Evolutionary conservation across 2,113 vertebrate species (phyloP), one percentile per base, ranked within the genome.

Genomic region (Rhynchomys soricoides): DNA sequence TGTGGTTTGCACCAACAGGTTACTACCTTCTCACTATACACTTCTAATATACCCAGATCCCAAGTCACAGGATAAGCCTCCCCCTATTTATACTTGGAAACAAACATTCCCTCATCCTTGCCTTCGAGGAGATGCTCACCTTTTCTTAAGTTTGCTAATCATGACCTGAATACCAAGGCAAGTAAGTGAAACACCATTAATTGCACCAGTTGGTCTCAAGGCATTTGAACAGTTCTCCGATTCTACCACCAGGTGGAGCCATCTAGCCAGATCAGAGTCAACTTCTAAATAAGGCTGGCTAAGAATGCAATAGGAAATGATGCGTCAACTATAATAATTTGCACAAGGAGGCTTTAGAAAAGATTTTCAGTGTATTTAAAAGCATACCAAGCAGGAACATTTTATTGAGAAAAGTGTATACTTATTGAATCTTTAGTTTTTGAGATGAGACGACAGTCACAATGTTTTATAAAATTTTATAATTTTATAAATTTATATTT

Each of bases 131-230:
- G 5, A 74, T 4, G 13, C n/a, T 83, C 62, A 89, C 77, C 62
- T 26, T 10, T 79, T 55, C 50, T 73, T 48, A 68, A 37, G 52
- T 40, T 70, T 70, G 71, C 73, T 88, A 24, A 74, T 70, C 86
- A 21, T 7, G 15, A 70, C 50, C 22, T 62, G 64, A 31, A 88
- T 40, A 91, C 15, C 68, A 85, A 64, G 13, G 37, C 13, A 34
- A 55, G 55, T 17, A 43, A 64, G 13, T 26, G 26, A 59, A 34
- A 29, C 3, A 57, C 2, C 0, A 0, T 40, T 48, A 1, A 0
- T n/a, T 40, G 43, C 37, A 1, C 16, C 9, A 40, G 15, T 37
- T 78, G 57, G 21, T 83, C 21, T 74, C 34, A n/a, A 93, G 73
- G 43, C 6, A 11, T 37, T 45, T 70, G 50, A 43, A 43, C 70